Base-by-base conservation (phyloP, 2,888 invertebrate genomes). In the Podabrus alpinus region DNA sequence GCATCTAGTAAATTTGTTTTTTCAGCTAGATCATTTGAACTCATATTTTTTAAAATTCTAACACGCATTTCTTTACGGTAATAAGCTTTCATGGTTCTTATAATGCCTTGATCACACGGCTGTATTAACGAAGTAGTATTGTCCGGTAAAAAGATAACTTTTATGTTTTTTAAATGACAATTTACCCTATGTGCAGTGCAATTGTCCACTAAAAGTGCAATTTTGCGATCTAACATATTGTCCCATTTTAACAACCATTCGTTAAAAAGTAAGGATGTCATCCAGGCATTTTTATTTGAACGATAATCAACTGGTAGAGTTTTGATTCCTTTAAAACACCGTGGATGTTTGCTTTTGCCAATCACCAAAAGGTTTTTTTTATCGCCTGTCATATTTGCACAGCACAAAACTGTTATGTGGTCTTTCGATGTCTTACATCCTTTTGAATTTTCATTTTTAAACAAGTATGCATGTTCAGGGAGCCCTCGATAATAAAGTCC, bases 121-220 rank as follows among this genome's bases (percentile, higher is more conserved):
- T 25, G 66, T 24, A 66, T 24, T 21, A 66, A 11, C 1, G 25
- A 13, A 66, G 9, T 66, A 1, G 25, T 25, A 25, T 66, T 25
- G 15, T 25, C 13, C 0, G 24, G 17, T 13, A 67, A 60, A 72
- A 67, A 59, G 15, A 66, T n/a, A 11, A 71, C 5, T 66, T 71
- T 71, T 29, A 71, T 71, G 29, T 29, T 66, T 71, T 71, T 66
- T 15, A 71, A 25, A 15, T 62, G 66, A 2, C 29, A 66, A 66
- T 19, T 66, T 45, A 66, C 66, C 9, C 45, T 24, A 70, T 70
- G 61, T n/a, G 61, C 62, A 24, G 70, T 29, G 17, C 64, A 71
- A 11, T 71, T 66, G 59, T 71, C 64, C 29, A 67, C 67, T 29
- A 67, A 11, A 13, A 67, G n/a, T n/a, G 15, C 67, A 67, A 67